Evolutionary conservation across 1,140 invertebrate genomes (phyloP).

Genomic region (Drosophila repletoides): DNA sequence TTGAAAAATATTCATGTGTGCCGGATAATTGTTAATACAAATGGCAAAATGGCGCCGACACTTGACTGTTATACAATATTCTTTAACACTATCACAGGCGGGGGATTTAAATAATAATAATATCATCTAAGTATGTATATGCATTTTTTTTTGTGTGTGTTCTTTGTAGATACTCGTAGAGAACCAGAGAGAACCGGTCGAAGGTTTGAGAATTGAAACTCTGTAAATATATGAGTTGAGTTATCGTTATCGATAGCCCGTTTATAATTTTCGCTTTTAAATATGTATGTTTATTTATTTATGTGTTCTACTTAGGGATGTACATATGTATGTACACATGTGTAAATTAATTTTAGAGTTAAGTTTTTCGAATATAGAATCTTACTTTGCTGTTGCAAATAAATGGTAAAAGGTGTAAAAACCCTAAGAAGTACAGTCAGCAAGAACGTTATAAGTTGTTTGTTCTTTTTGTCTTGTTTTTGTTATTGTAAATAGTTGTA

Average conservation of each 20-base stretch:
- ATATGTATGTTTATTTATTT: conserved; percentile 5
- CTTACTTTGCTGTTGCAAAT: conserved; percentile 66
- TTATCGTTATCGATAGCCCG: conserved; percentile 12
- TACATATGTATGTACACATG: conserved; percentile 9
- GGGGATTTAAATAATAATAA: conserved; percentile 35
- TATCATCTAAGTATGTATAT: conserved; percentile 19
- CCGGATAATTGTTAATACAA: conserved; percentile 11
- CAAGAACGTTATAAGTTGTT: conserved; percentile 77
- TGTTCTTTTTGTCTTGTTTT: conserved; percentile 16
- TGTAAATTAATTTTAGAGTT: conserved; percentile 28
- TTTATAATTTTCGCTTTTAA: conserved; percentile 10
- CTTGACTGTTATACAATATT: conserved; percentile 31
- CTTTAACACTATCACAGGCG: conserved; percentile 72
- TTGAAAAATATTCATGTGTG: conserved; percentile 34
- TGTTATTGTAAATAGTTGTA: conserved; percentile 60
- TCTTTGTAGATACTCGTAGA: background rate
- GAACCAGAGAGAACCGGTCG: background rate
- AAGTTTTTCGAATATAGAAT: conserved; percentile 51
- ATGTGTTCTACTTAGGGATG: conserved; percentile 4
- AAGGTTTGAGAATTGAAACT: background rate
- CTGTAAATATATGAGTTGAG: conserved; percentile 1
- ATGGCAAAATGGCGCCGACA: conserved; percentile 15
- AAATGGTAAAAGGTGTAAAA: conserved; percentile 79
- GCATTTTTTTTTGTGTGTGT: background rate
- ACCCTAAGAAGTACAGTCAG: conserved; percentile 78